These are phyloP conservation scores for Orius laevigatus DNA, from an alignment of 1,140 invertebrate genomes.

Conservation along the genomic window DNA sequence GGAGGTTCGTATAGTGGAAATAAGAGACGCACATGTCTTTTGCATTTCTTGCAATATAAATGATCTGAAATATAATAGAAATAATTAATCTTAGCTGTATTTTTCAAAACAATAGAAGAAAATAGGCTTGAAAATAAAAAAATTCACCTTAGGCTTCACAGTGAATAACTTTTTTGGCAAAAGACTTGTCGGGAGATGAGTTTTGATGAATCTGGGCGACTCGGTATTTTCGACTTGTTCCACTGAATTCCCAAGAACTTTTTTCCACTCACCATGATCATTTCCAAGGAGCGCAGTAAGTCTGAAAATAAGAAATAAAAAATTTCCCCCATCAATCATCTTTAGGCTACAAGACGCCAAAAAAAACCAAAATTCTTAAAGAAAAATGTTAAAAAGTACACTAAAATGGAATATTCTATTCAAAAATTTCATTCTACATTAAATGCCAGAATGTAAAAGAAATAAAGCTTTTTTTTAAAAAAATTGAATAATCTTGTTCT, in stretches of 20 bases:
- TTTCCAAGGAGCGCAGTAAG: constrained; percentile 31
- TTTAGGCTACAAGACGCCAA: no score
- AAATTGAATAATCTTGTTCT: constrained; percentile 22
- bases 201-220: constrained; percentile 57
- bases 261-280: constrained; percentile 29
- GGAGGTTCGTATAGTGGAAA: constrained; percentile 64
- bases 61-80: constrained; percentile 42
- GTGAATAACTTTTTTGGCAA: constrained; percentile 45
- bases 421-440: no score
- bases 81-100: no score
- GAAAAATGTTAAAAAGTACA: no score
- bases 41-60: constrained; percentile 81
- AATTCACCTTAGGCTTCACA: constrained; percentile 51
- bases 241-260: constrained; percentile 39
- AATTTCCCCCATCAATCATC: no score
- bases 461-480: no score
- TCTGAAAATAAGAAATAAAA: constrained; percentile 22
- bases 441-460: no score
- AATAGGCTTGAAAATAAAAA: no score
- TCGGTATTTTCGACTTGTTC: constrained; percentile 46
- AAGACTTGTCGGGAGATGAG: constrained; percentile 60
- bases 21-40: constrained; percentile 88
- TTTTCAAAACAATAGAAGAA: no score
- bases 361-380: no score
- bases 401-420: constrained; percentile 1